Evolutionary conservation across 92 coral and sea anemone genomes (phyloP), one percentile per base, ranked within the genome.

Genomic region (Anthopleura xanthogrammica): DNA sequence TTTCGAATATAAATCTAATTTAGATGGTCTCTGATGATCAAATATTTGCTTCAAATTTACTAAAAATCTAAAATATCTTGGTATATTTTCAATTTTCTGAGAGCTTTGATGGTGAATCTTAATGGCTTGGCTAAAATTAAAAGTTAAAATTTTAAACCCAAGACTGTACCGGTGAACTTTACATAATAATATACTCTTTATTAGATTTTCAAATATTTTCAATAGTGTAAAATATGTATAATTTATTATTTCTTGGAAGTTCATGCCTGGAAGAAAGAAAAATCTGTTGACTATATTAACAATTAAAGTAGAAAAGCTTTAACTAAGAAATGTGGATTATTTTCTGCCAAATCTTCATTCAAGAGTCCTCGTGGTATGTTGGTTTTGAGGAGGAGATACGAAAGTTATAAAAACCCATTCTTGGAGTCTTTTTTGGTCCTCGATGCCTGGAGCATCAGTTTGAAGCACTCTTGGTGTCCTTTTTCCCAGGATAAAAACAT

Each of bases 381-480:
- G 74, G 16, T 36, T 4, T 23, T 68, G 16, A 68, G 12, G 29
- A 20, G 22, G 20, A 19, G 23, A 64, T n/a, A 29, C 48, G 13
- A 16, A 52, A 52, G 5, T 22, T 20, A 81, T 41, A n/a, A 4
- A 48, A 70, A 81, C 16, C 75, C 75, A 50, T 81, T 81, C 17
- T 62, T 80, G 3, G 43, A 36, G 9, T 81, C 77, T n/a, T 81
- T 81, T 16, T 16, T 52, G 22, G 39, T 29, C 23, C 85, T 41
- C 7, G 89, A 72, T 7, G 85, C 72, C 48, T 48, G 55, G 1
- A 91, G 83, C 94, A 91, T 88, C 20, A 78, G 8, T 79, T 88
- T 85, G 41, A 88, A 89, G 83, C 94, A 88, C 2, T 88, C 94
- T 12, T 55, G 54, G 80, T 91, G 92, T 19, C 79, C 91, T 29